Percentiles rank a stretch among this genome's conserved stretches.
Conservation (phyloP, 53 echinoderm and acorn worm species). For the Antedon mediterranea region DNA sequence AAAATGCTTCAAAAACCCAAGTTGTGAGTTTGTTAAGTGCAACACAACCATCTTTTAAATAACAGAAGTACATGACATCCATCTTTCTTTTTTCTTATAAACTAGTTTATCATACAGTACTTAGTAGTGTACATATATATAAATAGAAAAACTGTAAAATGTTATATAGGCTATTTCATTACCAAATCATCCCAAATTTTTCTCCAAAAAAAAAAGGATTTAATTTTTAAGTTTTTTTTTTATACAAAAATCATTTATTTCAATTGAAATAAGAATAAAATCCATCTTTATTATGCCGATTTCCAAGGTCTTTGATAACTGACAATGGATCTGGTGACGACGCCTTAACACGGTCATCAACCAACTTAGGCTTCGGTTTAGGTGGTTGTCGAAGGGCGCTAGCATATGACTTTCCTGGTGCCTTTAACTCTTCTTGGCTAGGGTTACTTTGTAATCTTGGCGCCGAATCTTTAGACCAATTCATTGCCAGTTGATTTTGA, state of each 20-base stretch:
- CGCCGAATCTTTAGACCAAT: not conserved
- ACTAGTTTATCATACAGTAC: too few relatives aligned
- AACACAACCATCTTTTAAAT: too few relatives aligned
- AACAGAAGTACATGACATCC: too few relatives aligned
- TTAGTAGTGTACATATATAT: too few relatives aligned
- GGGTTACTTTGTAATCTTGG: conserved; percentile 9
- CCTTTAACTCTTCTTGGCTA: conserved; percentile 37
- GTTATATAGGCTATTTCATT: too few relatives aligned
- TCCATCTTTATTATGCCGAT: conserved; percentile 78
- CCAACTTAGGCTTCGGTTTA: conserved; percentile 45
- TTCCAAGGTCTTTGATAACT: conserved; percentile 84
- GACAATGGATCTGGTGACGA: conserved; percentile 91
- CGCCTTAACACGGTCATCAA: conserved; percentile 60
- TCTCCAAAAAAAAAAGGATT: too few relatives aligned
- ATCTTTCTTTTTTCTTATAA: too few relatives aligned
- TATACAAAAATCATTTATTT: not conserved
- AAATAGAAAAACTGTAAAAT: too few relatives aligned
- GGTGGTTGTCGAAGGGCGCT: conserved; percentile 80
- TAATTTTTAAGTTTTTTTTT: too few relatives aligned
- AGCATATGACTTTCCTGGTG: conserved; percentile 70
- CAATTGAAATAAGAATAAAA: conserved; percentile 81
- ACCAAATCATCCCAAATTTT: too few relatives aligned
- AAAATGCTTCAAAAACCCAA: too few relatives aligned
- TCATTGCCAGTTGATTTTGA: conserved; percentile 19
- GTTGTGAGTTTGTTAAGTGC: too few relatives aligned